These are phyloP conservation scores for Bothrops jararaca DNA, from an alignment of 2,113 vertebrate genomes.

Conservation along the genomic window DNA sequence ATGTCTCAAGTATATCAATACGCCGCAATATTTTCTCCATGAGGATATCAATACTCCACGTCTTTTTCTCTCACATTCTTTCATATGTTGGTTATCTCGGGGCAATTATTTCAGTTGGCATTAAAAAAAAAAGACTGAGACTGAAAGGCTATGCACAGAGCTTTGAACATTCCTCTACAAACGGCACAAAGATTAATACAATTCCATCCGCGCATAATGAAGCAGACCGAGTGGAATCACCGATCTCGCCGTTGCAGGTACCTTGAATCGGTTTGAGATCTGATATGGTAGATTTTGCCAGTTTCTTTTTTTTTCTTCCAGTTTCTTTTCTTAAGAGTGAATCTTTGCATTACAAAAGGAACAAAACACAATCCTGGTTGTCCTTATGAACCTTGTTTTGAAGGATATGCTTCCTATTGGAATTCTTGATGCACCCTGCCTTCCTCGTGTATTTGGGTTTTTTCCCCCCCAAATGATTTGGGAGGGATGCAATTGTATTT, in stretches of 20 bases:
- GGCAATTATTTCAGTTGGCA: not conserved
- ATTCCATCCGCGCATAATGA: not conserved
- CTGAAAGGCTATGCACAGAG: not conserved
- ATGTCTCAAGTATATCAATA: not conserved
- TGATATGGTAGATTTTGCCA: not conserved
- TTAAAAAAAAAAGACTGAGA: not conserved
- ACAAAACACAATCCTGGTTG: too few species aligned
- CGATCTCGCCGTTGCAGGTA: not conserved
- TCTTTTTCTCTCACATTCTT: not conserved
- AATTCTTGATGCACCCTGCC: not conserved
- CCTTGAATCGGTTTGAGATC: too few species aligned
- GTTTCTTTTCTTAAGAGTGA: too few species aligned
- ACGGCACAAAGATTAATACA: not conserved
- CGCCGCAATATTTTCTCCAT: not conserved
- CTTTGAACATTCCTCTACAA: not conserved
- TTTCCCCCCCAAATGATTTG: not conserved
- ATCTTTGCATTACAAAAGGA: too few species aligned
- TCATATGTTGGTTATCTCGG: not conserved
- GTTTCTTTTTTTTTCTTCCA: too few species aligned
- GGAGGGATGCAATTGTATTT: too few species aligned
- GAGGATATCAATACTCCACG: not conserved
- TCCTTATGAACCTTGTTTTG: too few species aligned
- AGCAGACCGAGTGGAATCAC: not conserved
- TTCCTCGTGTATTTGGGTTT: not conserved
- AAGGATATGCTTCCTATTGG: not conserved